Conservation (phyloP, 2,888 invertebrate species). For the Pecten maximus region DNA sequence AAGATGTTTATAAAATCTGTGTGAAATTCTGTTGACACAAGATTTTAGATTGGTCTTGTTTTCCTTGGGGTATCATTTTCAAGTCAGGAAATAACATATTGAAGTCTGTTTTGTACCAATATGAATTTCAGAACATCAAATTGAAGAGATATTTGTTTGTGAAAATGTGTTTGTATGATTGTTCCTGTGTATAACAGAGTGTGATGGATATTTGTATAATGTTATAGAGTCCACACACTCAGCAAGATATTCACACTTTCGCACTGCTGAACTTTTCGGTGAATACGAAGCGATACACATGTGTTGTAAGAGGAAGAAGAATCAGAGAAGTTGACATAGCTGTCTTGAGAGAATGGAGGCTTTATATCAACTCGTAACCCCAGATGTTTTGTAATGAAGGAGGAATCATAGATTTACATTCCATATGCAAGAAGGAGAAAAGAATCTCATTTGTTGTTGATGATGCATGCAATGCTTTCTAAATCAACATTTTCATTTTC, state of each 20-base stretch:
- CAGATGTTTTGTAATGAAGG: background rate
- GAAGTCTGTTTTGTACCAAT: background rate
- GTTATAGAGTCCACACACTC: background rate
- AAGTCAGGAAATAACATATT: background rate
- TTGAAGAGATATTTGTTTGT: background rate
- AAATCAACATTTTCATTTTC: background rate
- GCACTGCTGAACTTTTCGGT: constrained; percentile 21
- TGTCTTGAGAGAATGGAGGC: background rate
- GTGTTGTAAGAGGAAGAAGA: background rate
- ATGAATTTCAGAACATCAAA: background rate
- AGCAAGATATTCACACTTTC: background rate
- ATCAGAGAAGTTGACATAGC: background rate
- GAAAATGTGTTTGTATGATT: background rate
- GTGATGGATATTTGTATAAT: background rate
- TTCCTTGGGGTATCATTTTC: background rate
- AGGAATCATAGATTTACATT: background rate
- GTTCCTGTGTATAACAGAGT: background rate
- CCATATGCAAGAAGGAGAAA: constrained; percentile 4
- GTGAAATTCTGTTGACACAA: background rate
- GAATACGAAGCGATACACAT: background rate
- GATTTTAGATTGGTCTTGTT: background rate
- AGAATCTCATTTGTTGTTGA: background rate
- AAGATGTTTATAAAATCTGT: no score
- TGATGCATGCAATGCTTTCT: background rate
- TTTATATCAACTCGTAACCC: background rate